phyloP scores from a whole-genome alignment of 2,888 invertebrate genomes.

The Drosophila histrio region DNA sequence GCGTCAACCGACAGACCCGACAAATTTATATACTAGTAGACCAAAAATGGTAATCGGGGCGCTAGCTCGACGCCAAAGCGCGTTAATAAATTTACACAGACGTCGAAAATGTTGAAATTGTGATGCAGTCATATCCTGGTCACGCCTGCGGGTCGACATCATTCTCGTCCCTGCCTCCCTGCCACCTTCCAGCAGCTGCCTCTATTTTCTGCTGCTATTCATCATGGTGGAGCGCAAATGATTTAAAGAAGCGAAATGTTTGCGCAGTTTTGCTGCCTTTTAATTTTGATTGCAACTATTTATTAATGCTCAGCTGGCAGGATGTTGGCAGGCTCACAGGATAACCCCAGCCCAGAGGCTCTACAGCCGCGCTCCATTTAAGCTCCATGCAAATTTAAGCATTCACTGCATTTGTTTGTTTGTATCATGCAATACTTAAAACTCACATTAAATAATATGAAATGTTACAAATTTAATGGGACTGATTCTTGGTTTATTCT shows the following conservation, averaged over 20 bases:
- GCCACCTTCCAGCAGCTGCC: background rate
- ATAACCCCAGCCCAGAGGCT: conserved; percentile 17
- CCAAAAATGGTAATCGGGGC: conserved; percentile 33
- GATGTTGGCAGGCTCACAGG: conserved; percentile 38
- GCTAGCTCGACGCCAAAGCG: conserved; percentile 33
- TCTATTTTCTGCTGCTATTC: conserved; percentile 31
- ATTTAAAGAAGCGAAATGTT: conserved; percentile 64
- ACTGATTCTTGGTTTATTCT: conserved; percentile 33
- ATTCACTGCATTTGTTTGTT: conserved; percentile 28
- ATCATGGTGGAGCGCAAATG: conserved; percentile 54
- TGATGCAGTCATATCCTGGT: conserved; percentile 4
- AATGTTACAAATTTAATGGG: conserved; percentile 35
- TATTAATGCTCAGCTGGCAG: conserved; percentile 62
- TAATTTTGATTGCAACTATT: conserved; percentile 76
- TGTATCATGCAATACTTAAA: conserved; percentile 55
- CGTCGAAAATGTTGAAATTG: conserved; percentile 7
- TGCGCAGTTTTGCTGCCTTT: conserved; percentile 64
- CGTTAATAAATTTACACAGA: conserved; percentile 62
- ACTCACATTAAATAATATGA: conserved; percentile 18
- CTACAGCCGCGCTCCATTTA: conserved; percentile 61
- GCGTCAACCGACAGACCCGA: conserved; percentile 16
- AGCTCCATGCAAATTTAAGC: conserved; percentile 46
- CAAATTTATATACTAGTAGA: conserved; percentile 34
- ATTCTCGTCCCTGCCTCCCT: background rate
- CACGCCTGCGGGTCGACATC: background rate